These are phyloP conservation scores for Stigmatopora argus DNA, from an alignment of 2,113 vertebrate species.

Conservation along the genomic window DNA sequence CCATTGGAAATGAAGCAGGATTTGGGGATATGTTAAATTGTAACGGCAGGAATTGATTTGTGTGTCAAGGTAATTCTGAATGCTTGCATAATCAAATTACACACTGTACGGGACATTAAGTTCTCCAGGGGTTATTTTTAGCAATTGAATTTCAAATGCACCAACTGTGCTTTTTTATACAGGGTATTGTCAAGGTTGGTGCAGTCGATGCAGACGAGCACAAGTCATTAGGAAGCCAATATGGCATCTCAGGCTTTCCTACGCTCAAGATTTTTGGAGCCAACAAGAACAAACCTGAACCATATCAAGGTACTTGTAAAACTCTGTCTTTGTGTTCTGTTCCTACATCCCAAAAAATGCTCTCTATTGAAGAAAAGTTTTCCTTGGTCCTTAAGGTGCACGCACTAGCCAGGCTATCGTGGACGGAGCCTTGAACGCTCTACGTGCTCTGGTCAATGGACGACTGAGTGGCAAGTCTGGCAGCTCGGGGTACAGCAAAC, in stretches of 20 bases:
- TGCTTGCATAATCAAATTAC: too few relatives aligned
- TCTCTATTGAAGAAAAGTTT: too few relatives aligned
- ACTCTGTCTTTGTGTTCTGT: background rate
- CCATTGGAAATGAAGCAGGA: too few relatives aligned
- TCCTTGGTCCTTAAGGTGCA: constrained; percentile 70
- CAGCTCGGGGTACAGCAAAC: constrained; percentile 77
- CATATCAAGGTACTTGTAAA: constrained; percentile 81
- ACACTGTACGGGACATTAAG: too few relatives aligned
- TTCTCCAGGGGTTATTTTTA: too few relatives aligned
- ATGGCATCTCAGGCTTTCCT: constrained; percentile 87
- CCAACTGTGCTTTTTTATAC: constrained; percentile 12
- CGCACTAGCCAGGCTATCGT: constrained; percentile 88
- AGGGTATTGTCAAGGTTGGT: constrained; percentile 93
- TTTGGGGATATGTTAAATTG: too few relatives aligned
- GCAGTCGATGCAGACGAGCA: constrained; percentile 92
- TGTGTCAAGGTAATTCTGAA: too few relatives aligned
- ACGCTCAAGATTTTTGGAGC: constrained; percentile 95
- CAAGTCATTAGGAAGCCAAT: constrained; percentile 87
- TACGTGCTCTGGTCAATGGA: constrained; percentile 84
- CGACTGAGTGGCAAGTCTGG: constrained; percentile 78
- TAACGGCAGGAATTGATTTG: too few relatives aligned
- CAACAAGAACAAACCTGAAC: constrained; percentile 92
- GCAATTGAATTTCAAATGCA: background rate
- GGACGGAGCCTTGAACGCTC: constrained; percentile 78
- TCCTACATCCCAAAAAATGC: background rate